Evolutionary conservation across 1,140 invertebrate genomes (phyloP).

Genomic region (Drosophila grimshawi): DNA sequence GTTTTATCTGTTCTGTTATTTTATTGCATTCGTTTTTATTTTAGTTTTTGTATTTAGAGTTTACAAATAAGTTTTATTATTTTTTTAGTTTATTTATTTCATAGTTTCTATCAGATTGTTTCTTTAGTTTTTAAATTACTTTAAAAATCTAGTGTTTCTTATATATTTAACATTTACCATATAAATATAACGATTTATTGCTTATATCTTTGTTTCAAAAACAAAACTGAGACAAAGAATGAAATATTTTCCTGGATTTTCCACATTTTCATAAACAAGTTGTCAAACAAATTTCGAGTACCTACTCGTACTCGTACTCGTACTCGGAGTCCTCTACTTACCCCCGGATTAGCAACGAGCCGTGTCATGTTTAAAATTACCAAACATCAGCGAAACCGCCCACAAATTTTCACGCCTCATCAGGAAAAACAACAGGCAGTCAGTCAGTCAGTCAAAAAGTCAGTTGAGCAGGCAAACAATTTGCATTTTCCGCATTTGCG

Average conservation of each 20-base stretch:
- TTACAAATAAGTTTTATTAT: not conserved
- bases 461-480: slow-evolving; percentile 52
- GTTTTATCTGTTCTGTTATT: not conserved
- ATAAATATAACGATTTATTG: not conserved
- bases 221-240: slow-evolving; percentile 4
- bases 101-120: no score
- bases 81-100: not conserved
- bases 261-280: slow-evolving; percentile 44
- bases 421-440: slow-evolving; percentile 46
- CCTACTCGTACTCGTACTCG: slow-evolving; percentile 9
- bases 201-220: not conserved
- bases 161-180: not conserved
- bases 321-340: not conserved
- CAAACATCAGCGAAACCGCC: slow-evolving; percentile 69
- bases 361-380: slow-evolving; percentile 45
- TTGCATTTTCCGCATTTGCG: slow-evolving; percentile 79
- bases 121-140: not conserved
- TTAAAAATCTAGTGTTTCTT: not conserved
- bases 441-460: slow-evolving; percentile 21
- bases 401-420: slow-evolving; percentile 77
- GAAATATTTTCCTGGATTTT: not conserved
- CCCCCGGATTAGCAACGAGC: slow-evolving; percentile 12
- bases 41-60: not conserved
- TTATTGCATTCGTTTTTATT: not conserved
- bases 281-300: slow-evolving; percentile 65